These are phyloP conservation scores for Polypedilum vanderplanki DNA, from an alignment of 1,140 invertebrate genomes.

Conservation along the genomic window DNA sequence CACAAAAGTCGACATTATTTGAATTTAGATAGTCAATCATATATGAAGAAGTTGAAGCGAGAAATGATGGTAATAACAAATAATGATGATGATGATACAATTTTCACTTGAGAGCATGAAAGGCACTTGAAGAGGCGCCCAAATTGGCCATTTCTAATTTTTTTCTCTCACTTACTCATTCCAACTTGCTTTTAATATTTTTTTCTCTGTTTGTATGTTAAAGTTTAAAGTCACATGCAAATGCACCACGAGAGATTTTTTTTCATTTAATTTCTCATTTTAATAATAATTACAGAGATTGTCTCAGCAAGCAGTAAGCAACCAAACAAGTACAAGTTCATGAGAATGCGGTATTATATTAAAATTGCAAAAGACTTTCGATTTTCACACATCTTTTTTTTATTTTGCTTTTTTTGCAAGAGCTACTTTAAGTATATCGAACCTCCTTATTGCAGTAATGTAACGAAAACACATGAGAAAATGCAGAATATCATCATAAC, in stretches of 20 bases:
- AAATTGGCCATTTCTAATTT: conserved; percentile 5
- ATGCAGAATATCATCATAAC: not conserved
- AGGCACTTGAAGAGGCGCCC: not conserved
- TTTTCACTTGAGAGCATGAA: not conserved
- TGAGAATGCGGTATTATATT: not conserved
- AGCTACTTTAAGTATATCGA: conserved; percentile 14
- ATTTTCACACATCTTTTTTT: conserved; percentile 24
- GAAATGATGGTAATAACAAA: not conserved
- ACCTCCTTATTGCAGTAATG: not conserved
- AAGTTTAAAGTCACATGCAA: not conserved
- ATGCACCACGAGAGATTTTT: not conserved
- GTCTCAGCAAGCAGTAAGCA: not conserved
- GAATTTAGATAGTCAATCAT: not conserved
- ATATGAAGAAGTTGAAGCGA: not conserved
- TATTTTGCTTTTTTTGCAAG: not conserved
- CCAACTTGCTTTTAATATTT: not conserved
- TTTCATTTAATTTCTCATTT: too few species aligned
- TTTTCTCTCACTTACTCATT: not conserved
- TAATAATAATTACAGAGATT: not conserved
- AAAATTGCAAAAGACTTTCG: conserved; percentile 22
- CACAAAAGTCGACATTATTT: too few species aligned
- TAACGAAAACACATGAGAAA: not conserved
- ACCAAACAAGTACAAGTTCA: not conserved
- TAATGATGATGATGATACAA: not conserved
- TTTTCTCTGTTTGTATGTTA: not conserved